These are phyloP conservation scores for Mesembrinibis cayennensis DNA, from an alignment of 2,113 vertebrate genomes.

Conservation along the genomic window DNA sequence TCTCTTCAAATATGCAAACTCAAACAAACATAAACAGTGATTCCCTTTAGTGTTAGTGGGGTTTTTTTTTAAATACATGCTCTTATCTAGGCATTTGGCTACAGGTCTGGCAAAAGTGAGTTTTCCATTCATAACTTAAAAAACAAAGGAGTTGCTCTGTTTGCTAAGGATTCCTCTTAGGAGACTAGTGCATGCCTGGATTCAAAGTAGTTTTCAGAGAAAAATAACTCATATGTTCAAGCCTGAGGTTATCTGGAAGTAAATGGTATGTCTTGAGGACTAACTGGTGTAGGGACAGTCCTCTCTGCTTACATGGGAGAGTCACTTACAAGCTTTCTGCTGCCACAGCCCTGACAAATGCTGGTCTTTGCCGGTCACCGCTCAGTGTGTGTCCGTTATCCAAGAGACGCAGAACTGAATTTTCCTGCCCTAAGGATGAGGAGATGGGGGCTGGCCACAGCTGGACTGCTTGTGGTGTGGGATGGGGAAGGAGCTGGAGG, in stretches of 20 bases:
- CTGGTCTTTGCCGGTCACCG: neutral
- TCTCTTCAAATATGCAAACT: conserved; percentile 30
- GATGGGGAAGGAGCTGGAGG: neutral
- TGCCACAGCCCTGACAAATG: neutral
- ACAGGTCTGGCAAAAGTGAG: neutral
- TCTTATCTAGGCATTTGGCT: neutral
- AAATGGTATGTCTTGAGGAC: neutral
- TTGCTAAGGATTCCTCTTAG: neutral
- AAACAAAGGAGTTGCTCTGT: neutral
- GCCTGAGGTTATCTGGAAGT: neutral
- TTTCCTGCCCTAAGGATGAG: neutral
- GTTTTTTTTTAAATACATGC: neutral
- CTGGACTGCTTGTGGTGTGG: neutral
- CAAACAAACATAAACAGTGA: neutral
- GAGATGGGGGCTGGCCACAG: neutral
- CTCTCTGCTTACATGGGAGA: neutral
- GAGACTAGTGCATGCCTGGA: neutral
- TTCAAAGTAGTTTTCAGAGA: neutral
- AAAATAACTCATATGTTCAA: neutral
- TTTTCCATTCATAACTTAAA: neutral
- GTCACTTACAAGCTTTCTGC: neutral
- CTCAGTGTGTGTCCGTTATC: neutral
- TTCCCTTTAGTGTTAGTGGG: neutral
- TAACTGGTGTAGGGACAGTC: neutral
- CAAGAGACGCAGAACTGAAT: neutral